Base-by-base conservation (phyloP, 2,113 vertebrate genomes). In the Pseudois nayaur region DNA sequence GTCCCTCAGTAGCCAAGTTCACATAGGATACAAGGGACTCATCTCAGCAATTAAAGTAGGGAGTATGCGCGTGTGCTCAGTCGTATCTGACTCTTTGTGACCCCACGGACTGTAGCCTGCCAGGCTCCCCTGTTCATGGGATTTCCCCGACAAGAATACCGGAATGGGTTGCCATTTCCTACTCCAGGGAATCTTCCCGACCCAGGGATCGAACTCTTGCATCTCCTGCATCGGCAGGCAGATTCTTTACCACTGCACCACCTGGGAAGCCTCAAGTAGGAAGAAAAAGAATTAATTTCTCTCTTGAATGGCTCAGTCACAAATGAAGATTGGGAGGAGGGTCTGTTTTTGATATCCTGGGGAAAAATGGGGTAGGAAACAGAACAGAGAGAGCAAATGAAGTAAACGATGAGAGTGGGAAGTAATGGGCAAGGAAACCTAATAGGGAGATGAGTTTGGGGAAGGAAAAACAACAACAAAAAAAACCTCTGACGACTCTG, bases 401-500 rank as follows among this genome's bases (percentile, higher is more conserved):
- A 97, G 88, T 67, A 27, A 90, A 84, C 2, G 27, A 74, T 8
- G 57, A 2, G 4, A 93, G 62, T 15, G 8, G 71, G 15, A 54
- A 86, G 36, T 0, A 25, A 7, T 25, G 15, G 52, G 27, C 43
- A 67, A 40, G 64, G 54, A 87, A 27, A 31, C 10, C 0, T 1
- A 94, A 93, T 59, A 76, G 83, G 48, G 43, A 0, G 25, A 84
- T 92, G 90, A 96, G 94, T 96, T 97, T 52, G 52, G 84, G 59
- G 67, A 2, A 79, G 89, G 21, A 29, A 11, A 21, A 67, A 64
- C 67, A 31, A 60, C 12, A 67, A 45, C 21, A 57, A 27, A 11
- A 11, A 25, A 82, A 29, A 29, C 14, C 81, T 54, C 88, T 93
- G 97, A 97, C 96, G 96, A 97, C 96, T 97, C 74, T 59, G 71